A percentile compares a stretch with the other conserved stretches of the same genome.
Conservation (phyloP, 2,888 invertebrate species). For the Poecilus cupreus region DNA sequence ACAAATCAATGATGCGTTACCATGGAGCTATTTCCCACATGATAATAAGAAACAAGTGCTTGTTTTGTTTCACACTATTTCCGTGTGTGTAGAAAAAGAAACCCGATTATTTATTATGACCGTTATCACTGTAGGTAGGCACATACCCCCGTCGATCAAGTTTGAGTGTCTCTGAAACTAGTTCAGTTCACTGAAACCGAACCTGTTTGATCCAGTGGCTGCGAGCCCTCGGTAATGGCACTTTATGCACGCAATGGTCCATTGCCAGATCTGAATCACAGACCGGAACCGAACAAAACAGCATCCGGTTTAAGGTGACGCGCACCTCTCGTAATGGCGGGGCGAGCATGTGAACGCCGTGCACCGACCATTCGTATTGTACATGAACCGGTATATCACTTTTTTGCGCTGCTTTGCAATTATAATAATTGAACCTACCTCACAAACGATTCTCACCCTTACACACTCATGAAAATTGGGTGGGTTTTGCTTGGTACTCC, state of each 20-base stretch:
- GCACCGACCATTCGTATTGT: background rate
- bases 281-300: slow-evolving; percentile 69
- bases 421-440: slow-evolving; percentile 45
- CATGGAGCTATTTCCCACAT: too few relatives aligned
- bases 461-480: background rate
- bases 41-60: background rate
- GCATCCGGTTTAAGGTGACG: slow-evolving; percentile 68
- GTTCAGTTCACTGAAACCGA: slow-evolving; percentile 7
- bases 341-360: slow-evolving; percentile 33
- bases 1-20: too few relatives aligned
- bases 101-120: background rate
- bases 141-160: slow-evolving; percentile 8
- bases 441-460: slow-evolving; percentile 4
- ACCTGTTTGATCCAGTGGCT: slow-evolving; percentile 50
- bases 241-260: slow-evolving; percentile 63
- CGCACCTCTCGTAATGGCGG: slow-evolving; percentile 52
- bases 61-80: background rate
- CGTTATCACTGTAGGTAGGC: background rate
- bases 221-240: slow-evolving; percentile 50
- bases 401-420: slow-evolving; percentile 46
- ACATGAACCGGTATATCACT: slow-evolving; percentile 47
- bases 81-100: background rate
- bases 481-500: background rate
- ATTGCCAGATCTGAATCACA: slow-evolving; percentile 63
- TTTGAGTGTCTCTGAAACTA: slow-evolving; percentile 53